Evolutionary conservation across 30 jellyfish, hydroid and myxozoan genomes (phyloP).

Genomic region (Cassiopea andromeda): DNA sequence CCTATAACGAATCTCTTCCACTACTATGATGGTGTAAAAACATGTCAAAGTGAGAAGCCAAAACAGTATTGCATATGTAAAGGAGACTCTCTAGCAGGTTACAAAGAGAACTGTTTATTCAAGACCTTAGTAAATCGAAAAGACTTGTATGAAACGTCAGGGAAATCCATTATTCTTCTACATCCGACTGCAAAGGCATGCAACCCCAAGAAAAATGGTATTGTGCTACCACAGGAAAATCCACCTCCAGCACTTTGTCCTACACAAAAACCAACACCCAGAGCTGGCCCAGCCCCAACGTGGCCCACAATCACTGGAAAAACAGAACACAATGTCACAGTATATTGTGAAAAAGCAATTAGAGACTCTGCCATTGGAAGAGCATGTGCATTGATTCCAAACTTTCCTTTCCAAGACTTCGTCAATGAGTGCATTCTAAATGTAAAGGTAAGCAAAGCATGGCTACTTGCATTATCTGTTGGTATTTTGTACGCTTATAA

Average conservation of each 20-base stretch:
- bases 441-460: neutral
- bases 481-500: neutral
- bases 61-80: neutral
- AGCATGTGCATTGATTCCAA: slow-evolving; percentile 20
- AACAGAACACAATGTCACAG: neutral
- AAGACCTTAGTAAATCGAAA: neutral
- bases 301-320: slow-evolving; percentile 46
- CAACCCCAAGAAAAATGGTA: neutral
- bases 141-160: neutral
- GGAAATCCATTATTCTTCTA: neutral
- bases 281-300: neutral
- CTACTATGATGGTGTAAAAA: neutral
- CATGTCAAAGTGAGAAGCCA: neutral
- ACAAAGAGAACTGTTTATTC: neutral
- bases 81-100: neutral
- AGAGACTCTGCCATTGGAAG: slow-evolving; percentile 28
- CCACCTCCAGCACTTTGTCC: neutral
- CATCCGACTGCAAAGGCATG: neutral
- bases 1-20: neutral
- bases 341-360: slow-evolving; percentile 15
- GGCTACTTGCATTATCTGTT: neutral
- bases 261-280: neutral
- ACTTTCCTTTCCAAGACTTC: neutral
- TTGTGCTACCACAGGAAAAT: neutral
- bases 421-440: neutral